phyloP scores from a whole-genome alignment of 2,113 vertebrate species.

The Enhydra lutris region DNA sequence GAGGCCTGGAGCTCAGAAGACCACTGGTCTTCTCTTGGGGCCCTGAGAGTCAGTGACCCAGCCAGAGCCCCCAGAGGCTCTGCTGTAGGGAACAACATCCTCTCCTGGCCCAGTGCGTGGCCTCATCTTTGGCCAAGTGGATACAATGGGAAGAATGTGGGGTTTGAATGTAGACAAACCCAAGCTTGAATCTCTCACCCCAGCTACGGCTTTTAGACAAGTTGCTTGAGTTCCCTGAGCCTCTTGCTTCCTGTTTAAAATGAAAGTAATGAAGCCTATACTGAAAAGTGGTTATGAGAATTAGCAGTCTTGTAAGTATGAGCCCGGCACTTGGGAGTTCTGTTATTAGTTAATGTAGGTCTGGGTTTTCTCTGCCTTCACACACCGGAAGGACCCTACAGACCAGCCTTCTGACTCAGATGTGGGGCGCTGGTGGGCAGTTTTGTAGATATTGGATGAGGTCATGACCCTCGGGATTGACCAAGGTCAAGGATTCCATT shows the following conservation, averaged over 20 bases:
- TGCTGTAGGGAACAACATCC: neutral
- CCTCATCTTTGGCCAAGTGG: neutral
- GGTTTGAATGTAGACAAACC: neutral
- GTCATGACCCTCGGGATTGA: neutral
- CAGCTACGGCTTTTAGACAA: neutral
- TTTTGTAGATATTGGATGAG: neutral
- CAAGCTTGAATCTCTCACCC: neutral
- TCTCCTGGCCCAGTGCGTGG: neutral
- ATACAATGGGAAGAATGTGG: neutral
- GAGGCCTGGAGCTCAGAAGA: constrained; percentile 2
- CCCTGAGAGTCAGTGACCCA: neutral
- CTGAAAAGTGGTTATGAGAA: neutral
- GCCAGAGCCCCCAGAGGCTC: neutral
- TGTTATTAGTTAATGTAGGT: neutral
- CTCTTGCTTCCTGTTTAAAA: neutral
- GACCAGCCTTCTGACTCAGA: neutral
- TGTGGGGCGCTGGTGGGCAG: neutral
- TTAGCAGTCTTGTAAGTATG: neutral
- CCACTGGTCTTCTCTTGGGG: neutral
- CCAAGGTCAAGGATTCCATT: neutral
- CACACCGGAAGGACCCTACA: neutral
- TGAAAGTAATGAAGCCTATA: neutral
- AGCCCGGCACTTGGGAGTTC: neutral
- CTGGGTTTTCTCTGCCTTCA: neutral
- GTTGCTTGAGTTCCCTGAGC: neutral